These are phyloP conservation scores for Blera fallax DNA, from an alignment of 2,888 invertebrate species.

Conservation along the genomic window DNA sequence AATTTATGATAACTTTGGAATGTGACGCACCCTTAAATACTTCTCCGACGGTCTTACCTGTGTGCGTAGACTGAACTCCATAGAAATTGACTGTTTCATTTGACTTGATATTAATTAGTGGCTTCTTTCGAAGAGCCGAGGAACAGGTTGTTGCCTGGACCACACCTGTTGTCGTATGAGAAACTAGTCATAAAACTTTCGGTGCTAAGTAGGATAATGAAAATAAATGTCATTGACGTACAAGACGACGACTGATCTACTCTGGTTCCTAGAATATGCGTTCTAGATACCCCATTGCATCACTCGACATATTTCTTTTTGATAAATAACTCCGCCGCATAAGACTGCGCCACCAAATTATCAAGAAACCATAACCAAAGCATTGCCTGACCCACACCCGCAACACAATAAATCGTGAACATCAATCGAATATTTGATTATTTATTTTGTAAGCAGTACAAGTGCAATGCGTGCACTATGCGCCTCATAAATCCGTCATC, in stretches of 20 bases:
- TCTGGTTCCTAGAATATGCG: neutral
- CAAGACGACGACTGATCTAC: neutral
- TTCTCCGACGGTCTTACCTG: no score
- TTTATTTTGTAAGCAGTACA: constrained; percentile 25
- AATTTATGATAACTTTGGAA: no score
- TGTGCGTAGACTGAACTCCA: no score
- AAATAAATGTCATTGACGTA: neutral
- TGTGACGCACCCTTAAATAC: no score
- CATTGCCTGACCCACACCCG: neutral
- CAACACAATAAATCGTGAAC: constrained; percentile 10
- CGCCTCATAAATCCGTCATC: constrained; percentile 32
- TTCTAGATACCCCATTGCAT: neutral
- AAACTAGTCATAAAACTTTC: neutral
- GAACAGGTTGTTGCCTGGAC: neutral
- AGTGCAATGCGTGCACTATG: constrained; percentile 24
- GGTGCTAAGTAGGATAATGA: neutral
- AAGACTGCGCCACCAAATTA: neutral
- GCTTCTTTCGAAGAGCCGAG: neutral
- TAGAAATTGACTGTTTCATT: neutral
- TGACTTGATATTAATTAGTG: neutral
- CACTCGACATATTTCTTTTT: neutral
- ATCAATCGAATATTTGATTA: constrained; percentile 25
- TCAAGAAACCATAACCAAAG: neutral
- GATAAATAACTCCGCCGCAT: neutral
- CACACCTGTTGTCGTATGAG: neutral